Percentiles rank a stretch among this genome's conserved stretches.
Conservation (phyloP, 2,888 invertebrate species). For the Drosophila borborema region DNA sequence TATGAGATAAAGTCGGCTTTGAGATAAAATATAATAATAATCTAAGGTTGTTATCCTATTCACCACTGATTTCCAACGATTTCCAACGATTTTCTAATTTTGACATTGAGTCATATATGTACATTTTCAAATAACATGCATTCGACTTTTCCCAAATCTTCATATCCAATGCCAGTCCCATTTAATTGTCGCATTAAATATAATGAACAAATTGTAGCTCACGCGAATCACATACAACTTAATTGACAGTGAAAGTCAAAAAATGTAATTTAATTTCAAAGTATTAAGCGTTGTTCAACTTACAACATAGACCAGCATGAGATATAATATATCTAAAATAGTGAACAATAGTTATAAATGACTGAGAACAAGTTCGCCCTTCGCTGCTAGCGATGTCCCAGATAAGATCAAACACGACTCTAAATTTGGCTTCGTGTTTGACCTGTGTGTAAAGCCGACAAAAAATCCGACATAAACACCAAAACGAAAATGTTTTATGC, state of each 20-base stretch:
- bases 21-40: background rate
- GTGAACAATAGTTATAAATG: too few relatives aligned
- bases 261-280: too few relatives aligned
- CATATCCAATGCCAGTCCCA: background rate
- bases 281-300: background rate
- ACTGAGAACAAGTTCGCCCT: background rate
- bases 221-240: conserved; percentile 31
- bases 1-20: too few relatives aligned
- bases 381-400: conserved; percentile 10
- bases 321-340: background rate
- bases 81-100: too few relatives aligned
- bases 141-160: background rate
- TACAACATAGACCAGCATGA: background rate
- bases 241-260: conserved; percentile 60
- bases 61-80: too few relatives aligned
- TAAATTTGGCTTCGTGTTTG: conserved; percentile 6
- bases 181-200: conserved; percentile 53
- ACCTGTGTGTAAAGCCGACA: conserved; percentile 4
- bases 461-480: background rate
- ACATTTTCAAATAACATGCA: background rate
- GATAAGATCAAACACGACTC: conserved; percentile 3
- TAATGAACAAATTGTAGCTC: conserved; percentile 45
- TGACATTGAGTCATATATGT: too few relatives aligned
- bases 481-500: conserved; percentile 14
- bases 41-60: background rate